Evolutionary conservation across 2,113 vertebrate species (phyloP), one percentile per base, ranked within the genome.

Genomic region (Plectropomus leopardus): DNA sequence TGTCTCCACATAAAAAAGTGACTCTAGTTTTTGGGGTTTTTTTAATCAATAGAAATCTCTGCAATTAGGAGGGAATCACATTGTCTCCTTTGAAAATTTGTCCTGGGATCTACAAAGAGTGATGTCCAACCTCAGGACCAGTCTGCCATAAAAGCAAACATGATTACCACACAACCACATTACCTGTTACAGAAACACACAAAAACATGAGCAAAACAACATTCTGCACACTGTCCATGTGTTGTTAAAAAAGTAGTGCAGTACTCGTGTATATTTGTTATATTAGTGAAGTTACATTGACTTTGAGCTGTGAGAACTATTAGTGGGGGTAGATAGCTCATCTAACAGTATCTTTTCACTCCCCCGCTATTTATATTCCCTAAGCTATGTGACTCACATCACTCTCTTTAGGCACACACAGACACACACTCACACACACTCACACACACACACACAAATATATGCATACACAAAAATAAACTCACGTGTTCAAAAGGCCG

Each of bases 291-390:
- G 14, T n/a, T n/a, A n/a, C n/a, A n/a, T n/a, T n/a, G n/a, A n/a
- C n/a, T n/a, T n/a, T n/a, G n/a, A n/a, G n/a, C n/a, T n/a, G n/a
- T n/a, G n/a, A n/a, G n/a, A n/a, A n/a, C n/a, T n/a, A n/a, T n/a
- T n/a, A n/a, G n/a, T n/a, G n/a, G n/a, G 23, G 32, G 16, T 5
- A 16, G 17, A 36, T 10, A 4, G 44, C n/a, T 72, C 23, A 36
- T 34, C 4, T 30, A 68, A 44, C 24, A 23, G 30, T 74, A 44
- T 69, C 60, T 50, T 5, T 60, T 48, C 24, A 78, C 45, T 30
- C 26, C 30, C 15, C 1, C 5, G 55, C n/a, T 82, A 79, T 79
- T 72, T 84, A 65, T 65, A 69, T 21, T 17, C 7, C 7, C n/a
- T n/a, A 44, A 42, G 10, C 42, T 30, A 65, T 7, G 54, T 73